Evolutionary conservation across 2,113 vertebrate species (phyloP).

Genomic region (Bos indicus): DNA sequence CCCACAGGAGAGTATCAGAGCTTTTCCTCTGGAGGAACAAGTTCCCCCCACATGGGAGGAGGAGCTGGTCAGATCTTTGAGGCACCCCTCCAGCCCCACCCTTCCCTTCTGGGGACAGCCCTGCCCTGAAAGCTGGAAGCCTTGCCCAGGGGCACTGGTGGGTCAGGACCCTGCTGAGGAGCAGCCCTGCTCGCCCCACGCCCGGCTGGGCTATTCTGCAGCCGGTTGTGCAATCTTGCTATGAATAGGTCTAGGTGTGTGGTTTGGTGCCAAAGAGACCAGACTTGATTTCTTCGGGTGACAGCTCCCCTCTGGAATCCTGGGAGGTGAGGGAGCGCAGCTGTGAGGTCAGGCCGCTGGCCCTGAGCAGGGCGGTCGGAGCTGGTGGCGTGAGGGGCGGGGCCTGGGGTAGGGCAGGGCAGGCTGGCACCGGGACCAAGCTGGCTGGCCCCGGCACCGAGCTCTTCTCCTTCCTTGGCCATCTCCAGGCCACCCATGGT

Average conservation of each 20-base stretch:
- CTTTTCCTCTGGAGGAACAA: background rate
- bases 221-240: slow-evolving; percentile 38
- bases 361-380: background rate
- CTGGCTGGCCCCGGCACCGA: background rate
- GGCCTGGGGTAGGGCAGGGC: slow-evolving; percentile 28
- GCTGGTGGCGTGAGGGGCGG: slow-evolving; percentile 65
- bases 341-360: slow-evolving; percentile 31
- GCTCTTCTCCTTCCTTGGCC: background rate
- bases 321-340: slow-evolving; percentile 49
- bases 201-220: background rate
- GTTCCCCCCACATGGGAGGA: background rate
- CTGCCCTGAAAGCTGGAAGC: background rate
- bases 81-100: background rate
- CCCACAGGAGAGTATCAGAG: background rate
- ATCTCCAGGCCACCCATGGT: background rate
- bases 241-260: slow-evolving; percentile 42
- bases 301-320: slow-evolving; percentile 58
- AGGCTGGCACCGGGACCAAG: background rate
- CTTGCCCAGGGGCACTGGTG: background rate
- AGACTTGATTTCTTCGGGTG: slow-evolving; percentile 52
- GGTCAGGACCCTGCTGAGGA: background rate
- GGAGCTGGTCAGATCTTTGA: background rate
- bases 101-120: background rate
- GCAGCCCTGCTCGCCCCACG: background rate
- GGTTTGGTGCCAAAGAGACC: slow-evolving; percentile 52